These are phyloP conservation scores for Cydia pomonella DNA, from an alignment of 1,140 invertebrate species.

Conservation along the genomic window DNA sequence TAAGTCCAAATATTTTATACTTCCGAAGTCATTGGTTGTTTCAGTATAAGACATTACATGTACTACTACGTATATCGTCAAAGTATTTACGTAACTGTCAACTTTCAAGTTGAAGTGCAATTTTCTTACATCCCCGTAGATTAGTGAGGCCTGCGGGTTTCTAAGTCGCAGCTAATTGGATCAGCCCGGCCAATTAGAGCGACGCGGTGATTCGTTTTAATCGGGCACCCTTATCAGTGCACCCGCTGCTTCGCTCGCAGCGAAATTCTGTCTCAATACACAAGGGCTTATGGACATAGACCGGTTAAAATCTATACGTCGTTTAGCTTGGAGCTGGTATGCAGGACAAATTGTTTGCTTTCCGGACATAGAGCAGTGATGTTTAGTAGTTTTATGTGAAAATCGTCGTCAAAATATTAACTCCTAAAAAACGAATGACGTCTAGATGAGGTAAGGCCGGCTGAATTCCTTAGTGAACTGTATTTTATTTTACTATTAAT, in stretches of 20 bases:
- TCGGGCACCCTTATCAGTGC: constrained; percentile 67
- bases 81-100: constrained; percentile 12
- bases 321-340: background rate
- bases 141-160: constrained; percentile 65
- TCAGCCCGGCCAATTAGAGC: constrained; percentile 74
- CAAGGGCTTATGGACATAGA: background rate
- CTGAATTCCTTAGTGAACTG: too few species aligned
- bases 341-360: background rate
- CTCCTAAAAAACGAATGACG: background rate
- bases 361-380: background rate
- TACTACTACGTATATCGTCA: background rate
- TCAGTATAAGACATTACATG: background rate
- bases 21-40: too few species aligned
- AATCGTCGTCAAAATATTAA: too few species aligned
- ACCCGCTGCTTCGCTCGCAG: constrained; percentile 32
- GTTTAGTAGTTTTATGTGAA: background rate
- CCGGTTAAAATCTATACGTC: background rate
- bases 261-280: background rate
- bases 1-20: too few species aligned
- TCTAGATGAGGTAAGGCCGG: too few species aligned
- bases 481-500: too few species aligned
- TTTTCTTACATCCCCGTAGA: constrained; percentile 45
- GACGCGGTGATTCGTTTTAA: constrained; percentile 77
- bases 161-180: constrained; percentile 78
- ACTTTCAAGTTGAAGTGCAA: constrained; percentile 2